Conservation (phyloP, 2,797 vertebrate genomes). For the Lagodon rhomboides region DNA sequence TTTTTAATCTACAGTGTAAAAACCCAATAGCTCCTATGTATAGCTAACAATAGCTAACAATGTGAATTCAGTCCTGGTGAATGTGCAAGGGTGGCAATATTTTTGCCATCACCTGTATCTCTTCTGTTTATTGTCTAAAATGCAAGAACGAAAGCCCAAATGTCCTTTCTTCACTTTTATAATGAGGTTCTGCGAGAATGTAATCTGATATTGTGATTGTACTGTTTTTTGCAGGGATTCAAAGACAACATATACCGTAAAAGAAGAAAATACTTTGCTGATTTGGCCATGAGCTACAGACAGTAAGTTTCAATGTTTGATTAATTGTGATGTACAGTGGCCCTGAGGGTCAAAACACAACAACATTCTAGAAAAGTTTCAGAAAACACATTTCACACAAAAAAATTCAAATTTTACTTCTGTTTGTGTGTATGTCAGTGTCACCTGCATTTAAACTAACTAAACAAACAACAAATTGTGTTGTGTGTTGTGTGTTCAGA, state of each 20-base stretch:
- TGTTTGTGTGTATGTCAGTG: background rate
- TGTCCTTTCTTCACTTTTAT: background rate
- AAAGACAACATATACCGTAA: constrained; percentile 92
- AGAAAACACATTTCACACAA: too few relatives aligned
- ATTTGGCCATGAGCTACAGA: constrained; percentile 91
- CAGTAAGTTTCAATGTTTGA: constrained; percentile 84
- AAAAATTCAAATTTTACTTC: too few relatives aligned
- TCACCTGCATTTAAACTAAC: background rate
- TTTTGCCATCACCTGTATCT: background rate
- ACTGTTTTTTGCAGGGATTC: constrained; percentile 87
- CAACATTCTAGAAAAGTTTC: too few relatives aligned
- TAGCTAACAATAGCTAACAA: too few relatives aligned
- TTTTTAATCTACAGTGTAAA: too few relatives aligned
- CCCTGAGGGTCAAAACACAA: too few relatives aligned
- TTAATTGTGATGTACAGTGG: background rate
- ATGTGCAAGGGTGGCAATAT: too few relatives aligned
- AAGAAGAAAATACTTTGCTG: constrained; percentile 92
- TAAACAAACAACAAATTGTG: background rate
- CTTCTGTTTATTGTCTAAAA: background rate
- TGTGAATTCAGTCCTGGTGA: too few relatives aligned
- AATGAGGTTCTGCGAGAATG: background rate
- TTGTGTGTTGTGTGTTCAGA: background rate
- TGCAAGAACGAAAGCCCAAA: background rate
- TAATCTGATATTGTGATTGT: background rate
- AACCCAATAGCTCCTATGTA: too few relatives aligned